Evolutionary conservation across 2,888 invertebrate species (phyloP).

Genomic region (Andrena hattorfiana): DNA sequence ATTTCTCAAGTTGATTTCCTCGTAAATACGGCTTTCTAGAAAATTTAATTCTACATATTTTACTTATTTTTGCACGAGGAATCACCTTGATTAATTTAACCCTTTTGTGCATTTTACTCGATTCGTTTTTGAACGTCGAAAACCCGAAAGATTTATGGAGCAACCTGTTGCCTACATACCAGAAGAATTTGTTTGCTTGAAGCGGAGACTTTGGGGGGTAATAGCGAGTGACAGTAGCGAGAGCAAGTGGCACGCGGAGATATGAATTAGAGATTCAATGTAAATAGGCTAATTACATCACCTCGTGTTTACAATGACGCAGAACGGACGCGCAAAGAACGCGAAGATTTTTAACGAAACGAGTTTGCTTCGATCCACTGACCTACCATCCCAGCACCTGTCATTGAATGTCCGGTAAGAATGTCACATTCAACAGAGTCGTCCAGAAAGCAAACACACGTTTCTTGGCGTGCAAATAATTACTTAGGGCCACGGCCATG

Average conservation of each 20-base stretch:
- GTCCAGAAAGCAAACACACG: constrained; percentile 36
- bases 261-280: constrained; percentile 8
- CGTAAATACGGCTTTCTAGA: too few relatives aligned
- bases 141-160: too few relatives aligned
- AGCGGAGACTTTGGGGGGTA: not conserved
- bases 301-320: not conserved
- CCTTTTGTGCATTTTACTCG: too few relatives aligned
- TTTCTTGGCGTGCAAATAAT: constrained; percentile 53
- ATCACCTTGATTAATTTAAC: too few relatives aligned
- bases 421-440: constrained; percentile 37
- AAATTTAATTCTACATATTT: too few relatives aligned
- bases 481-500: constrained; percentile 50
- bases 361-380: constrained; percentile 11
- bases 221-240: not conserved
- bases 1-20: too few relatives aligned
- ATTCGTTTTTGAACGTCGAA: too few relatives aligned
- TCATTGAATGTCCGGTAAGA: constrained; percentile 28
- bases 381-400: constrained; percentile 14
- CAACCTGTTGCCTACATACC: too few relatives aligned
- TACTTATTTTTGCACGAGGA: too few relatives aligned
- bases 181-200: not conserved
- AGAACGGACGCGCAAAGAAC: not conserved
- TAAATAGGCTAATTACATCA: constrained; percentile 14
- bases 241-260: not conserved
- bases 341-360: constrained; percentile 20